Conservation (phyloP, 1,140 invertebrate species). For the Hormaphis cornu region DNA sequence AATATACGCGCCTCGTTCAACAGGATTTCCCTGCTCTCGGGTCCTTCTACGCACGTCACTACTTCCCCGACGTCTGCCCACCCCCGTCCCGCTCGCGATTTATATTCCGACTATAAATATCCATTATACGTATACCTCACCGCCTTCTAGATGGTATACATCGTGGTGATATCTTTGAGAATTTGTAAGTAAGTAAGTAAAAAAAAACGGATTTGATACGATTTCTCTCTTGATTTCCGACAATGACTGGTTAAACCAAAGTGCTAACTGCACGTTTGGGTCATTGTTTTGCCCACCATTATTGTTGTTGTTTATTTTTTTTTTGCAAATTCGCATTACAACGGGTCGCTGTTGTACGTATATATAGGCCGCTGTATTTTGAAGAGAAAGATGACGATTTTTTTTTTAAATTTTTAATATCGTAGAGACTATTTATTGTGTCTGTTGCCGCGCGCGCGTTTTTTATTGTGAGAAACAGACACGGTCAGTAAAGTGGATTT, state of each 20-base stretch:
- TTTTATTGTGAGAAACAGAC: constrained; percentile 26
- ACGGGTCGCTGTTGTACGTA: background rate
- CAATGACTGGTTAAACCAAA: constrained; percentile 25
- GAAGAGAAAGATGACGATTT: constrained; percentile 6
- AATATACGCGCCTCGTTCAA: background rate
- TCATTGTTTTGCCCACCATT: constrained; percentile 24
- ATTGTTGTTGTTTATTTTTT: background rate
- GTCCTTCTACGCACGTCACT: background rate
- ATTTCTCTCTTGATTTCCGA: constrained; percentile 24
- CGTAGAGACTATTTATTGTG: too few relatives aligned
- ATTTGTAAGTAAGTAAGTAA: too few relatives aligned
- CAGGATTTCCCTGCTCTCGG: background rate
- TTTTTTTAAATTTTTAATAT: background rate
- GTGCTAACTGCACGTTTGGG: constrained; percentile 3
- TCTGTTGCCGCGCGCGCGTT: background rate
- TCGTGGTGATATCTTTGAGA: background rate
- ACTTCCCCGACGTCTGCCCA: background rate
- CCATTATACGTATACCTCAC: background rate
- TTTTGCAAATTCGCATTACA: background rate
- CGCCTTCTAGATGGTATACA: background rate
- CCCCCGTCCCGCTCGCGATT: background rate
- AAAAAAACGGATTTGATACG: constrained; percentile 31
- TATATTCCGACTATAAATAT: background rate
- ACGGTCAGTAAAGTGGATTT: background rate
- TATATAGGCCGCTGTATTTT: constrained; percentile 23